Conservation (phyloP, 2,797 vertebrate species). For the Nasua narica region DNA sequence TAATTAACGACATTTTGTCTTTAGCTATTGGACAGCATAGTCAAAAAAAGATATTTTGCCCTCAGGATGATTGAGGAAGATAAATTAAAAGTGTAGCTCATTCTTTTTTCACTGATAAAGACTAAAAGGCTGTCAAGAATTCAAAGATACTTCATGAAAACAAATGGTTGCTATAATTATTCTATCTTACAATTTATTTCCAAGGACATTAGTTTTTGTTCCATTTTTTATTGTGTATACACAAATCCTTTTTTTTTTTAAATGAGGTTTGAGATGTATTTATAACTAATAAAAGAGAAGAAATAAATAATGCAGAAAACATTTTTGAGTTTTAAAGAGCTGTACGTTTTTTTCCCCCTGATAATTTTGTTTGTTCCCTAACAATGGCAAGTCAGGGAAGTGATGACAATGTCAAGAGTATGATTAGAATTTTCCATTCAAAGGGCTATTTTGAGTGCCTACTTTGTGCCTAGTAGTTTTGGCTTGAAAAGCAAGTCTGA, state of each 20-base stretch:
- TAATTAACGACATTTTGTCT: constrained; percentile 63
- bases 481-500: constrained; percentile 36
- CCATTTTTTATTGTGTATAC: not conserved
- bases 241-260: constrained; percentile 9
- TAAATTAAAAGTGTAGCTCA: constrained; percentile 48
- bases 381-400: constrained; percentile 45
- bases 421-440: constrained; percentile 46
- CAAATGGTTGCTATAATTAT: constrained; percentile 41
- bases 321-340: constrained; percentile 10
- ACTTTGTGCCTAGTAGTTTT: constrained; percentile 24
- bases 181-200: constrained; percentile 40
- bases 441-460: not conserved
- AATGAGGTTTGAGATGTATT: not conserved
- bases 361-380: constrained; percentile 51
- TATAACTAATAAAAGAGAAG: constrained; percentile 12
- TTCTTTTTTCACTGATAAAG: constrained; percentile 24
- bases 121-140: constrained; percentile 39
- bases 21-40: constrained; percentile 15
- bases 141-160: constrained; percentile 41
- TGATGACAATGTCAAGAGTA: constrained; percentile 48
- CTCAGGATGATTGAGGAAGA: constrained; percentile 47
- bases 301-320: constrained; percentile 18
- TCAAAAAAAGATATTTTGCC: constrained; percentile 19
- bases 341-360: not conserved
- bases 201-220: constrained; percentile 43